Evolutionary conservation across 2,888 invertebrate genomes (phyloP), one percentile per base, ranked within the genome.

Genomic region (Trichopoda pennipes): DNA sequence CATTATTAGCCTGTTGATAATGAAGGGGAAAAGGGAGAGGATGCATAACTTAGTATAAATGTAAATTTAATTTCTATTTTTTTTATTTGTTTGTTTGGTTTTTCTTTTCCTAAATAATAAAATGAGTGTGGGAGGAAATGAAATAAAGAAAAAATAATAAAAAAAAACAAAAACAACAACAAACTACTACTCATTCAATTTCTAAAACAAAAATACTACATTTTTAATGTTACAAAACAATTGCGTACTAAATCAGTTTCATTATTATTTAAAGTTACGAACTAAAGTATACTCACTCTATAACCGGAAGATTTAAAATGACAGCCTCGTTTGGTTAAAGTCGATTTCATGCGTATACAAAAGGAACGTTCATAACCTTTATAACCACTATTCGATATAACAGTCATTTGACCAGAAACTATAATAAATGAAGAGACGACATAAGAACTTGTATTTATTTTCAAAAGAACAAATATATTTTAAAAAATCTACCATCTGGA

Each of bases 311-410:
- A 97, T 92, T 98, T 98, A 92, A 98, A 98, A 91, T 98, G 98
- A 90, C 98, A 99, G 80, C 99, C 99, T 88, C 99, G 93, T 92
- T 99, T 99, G 64, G 99, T 98, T 83, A 99, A 93, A 0, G 99
- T 99, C 73, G 99, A 99, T 91, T 99, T 99, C 98, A 99, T 99
- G 85, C 99, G 94, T 63, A 99, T 93, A 92, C 98, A 99, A 92
- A 98, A 98, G 55, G 97, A 96, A 88, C 98, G 92, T 88, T 98
- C 97, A 92, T 96, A 94, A 49, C 97, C 97, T 89, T 96, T 95
- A 92, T 95, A 97, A 84, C 94, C 92, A 72, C 93, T 92, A 79
- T 93, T 94, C 16, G 95, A 93, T 64, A 93, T 93, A 86, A 97
- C 91, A 72, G 94, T 94, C 97, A 97, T 97, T 89, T 95, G 94